A percentile compares a stretch with the other conserved stretches of the same genome.
Evolutionary conservation across 2,113 vertebrate genomes (phyloP).

Genomic region (Rhinoderma darwinii): DNA sequence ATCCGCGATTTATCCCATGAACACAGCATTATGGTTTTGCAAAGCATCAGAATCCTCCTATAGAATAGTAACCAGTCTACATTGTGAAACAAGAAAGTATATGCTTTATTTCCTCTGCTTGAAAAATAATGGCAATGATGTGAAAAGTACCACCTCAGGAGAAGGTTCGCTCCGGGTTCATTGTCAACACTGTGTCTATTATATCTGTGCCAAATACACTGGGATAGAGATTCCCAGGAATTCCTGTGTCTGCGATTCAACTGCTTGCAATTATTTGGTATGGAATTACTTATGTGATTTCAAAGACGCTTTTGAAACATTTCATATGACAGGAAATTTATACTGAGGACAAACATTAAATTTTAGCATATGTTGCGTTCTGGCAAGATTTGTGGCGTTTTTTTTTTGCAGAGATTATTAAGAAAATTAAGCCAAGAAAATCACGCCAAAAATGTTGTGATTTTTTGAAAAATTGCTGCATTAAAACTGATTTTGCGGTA

Average conservation of each 20-base stretch:
- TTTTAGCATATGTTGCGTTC: neutral
- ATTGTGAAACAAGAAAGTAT: neutral
- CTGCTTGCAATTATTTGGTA: neutral
- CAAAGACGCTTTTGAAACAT: neutral
- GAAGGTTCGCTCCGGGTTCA: conserved; percentile 9
- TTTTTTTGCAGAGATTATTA: too few species aligned
- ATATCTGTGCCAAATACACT: neutral
- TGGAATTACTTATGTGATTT: neutral
- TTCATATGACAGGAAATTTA: neutral
- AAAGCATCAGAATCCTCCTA: neutral
- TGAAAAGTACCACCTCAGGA: neutral
- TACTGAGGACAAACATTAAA: neutral
- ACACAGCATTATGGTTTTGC: neutral
- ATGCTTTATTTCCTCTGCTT: neutral
- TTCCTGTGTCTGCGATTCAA: neutral
- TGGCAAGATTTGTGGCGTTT: too few species aligned
- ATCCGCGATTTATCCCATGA: too few species aligned
- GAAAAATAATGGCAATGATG: too few species aligned
- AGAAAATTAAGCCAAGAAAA: too few species aligned
- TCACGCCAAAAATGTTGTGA: too few species aligned
- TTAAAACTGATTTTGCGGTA: too few species aligned
- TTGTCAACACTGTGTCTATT: conserved; percentile 12
- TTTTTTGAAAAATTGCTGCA: too few species aligned
- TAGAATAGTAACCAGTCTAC: neutral
- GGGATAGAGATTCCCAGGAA: conserved; percentile 31